These are phyloP conservation scores for Drosophila baimaii DNA, from an alignment of 1,140 invertebrate species.

Conservation along the genomic window DNA sequence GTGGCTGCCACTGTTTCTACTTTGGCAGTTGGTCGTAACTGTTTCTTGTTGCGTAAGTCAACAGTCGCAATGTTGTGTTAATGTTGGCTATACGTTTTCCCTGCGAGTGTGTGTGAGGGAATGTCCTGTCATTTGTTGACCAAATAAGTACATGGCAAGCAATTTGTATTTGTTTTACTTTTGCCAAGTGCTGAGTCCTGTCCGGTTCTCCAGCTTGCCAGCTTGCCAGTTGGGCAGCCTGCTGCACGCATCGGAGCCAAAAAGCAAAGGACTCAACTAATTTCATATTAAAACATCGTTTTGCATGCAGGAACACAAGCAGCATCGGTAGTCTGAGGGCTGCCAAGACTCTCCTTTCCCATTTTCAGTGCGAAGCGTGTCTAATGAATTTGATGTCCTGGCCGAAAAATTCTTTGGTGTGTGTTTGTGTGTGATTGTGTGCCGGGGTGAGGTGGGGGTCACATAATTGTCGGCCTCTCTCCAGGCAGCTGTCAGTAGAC, in stretches of 20 bases:
- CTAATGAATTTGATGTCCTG: constrained; percentile 78
- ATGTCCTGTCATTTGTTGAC: constrained; percentile 82
- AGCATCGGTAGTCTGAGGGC: constrained; percentile 33
- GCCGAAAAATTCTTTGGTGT: constrained; percentile 64
- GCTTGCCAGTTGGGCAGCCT: constrained; percentile 3
- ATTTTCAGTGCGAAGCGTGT: constrained; percentile 52
- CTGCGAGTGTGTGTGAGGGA: constrained; percentile 41
- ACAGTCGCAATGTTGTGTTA: constrained; percentile 81
- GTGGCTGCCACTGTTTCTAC: constrained; percentile 18
- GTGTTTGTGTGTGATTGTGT: constrained; percentile 20
- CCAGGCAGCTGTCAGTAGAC: constrained; percentile 58
- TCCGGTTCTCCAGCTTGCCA: constrained; percentile 34
- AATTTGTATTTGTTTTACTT: constrained; percentile 83
- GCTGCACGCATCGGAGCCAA: constrained; percentile 66
- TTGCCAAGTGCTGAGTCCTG: constrained; percentile 51
- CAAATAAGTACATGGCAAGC: constrained; percentile 82
- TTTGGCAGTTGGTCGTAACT: constrained; percentile 61
- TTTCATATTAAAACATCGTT: constrained; percentile 83
- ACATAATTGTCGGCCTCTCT: constrained; percentile 74
- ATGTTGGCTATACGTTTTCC: constrained; percentile 72
- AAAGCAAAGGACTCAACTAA: constrained; percentile 82
- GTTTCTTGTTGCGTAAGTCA: constrained; percentile 79
- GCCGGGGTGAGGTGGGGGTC: constrained; percentile 12
- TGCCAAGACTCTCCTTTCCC: constrained; percentile 30
- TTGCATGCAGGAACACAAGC: constrained; percentile 74